Conservation (phyloP, 2,888 invertebrate genomes). For the Crioceris asparagi region DNA sequence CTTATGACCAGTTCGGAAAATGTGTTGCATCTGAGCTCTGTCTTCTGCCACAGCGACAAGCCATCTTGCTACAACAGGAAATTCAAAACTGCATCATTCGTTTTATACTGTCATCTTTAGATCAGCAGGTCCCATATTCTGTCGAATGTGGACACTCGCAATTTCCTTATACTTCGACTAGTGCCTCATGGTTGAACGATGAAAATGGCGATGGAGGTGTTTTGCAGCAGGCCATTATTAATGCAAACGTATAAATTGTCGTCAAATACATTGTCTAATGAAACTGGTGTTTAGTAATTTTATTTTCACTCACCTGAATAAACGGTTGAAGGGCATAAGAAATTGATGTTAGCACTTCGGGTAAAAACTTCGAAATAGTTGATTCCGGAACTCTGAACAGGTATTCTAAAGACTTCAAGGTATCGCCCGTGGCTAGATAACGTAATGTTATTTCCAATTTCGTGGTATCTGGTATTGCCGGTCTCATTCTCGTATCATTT, state of each 20-base stretch:
- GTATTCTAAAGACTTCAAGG: conserved; percentile 3
- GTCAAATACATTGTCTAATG: conserved; percentile 3
- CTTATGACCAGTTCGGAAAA: conserved; percentile 6
- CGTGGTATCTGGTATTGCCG: neutral
- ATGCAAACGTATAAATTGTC: neutral
- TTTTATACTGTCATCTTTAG: conserved; percentile 1
- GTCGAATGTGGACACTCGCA: too few relatives aligned
- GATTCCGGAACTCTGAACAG: conserved; percentile 5
- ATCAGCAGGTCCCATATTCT: neutral
- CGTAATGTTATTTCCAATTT: conserved; percentile 2
- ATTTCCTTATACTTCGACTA: neutral
- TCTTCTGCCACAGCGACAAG: neutral
- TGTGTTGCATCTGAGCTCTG: conserved; percentile 5
- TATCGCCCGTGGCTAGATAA: conserved; percentile 4
- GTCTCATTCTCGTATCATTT: conserved; percentile 3
- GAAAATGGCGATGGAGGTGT: conserved; percentile 1
- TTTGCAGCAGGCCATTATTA: conserved; percentile 1
- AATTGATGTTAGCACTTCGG: conserved; percentile 3
- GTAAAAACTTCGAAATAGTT: conserved; percentile 3
- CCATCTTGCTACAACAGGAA: conserved; percentile 1
- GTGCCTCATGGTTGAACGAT: neutral
- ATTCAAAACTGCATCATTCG: conserved; percentile 1
- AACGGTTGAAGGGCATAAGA: neutral
- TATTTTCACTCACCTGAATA: conserved; percentile 2
- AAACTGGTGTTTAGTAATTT: conserved; percentile 1